Base-by-base conservation (phyloP, 2,888 invertebrate species). In the Papilio protenor region DNA sequence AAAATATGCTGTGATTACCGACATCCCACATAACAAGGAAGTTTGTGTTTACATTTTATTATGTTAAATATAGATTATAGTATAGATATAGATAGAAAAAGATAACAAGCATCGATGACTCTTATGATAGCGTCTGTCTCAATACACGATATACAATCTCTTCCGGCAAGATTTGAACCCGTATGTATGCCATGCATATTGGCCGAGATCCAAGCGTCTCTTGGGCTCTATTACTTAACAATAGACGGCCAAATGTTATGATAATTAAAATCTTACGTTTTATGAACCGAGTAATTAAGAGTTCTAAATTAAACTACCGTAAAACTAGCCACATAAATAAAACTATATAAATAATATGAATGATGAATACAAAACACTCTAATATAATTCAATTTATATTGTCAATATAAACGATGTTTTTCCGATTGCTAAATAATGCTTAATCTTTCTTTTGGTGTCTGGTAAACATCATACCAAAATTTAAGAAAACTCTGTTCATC, bases 241-340 rank as follows among this genome's bases (percentile, higher is more conserved):
- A 77, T 77, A 66, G 73, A 40, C 55, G 61, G 45, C 23, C 45
- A 66, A 77, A 66, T 77, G 66, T 77, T 72, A 64, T 61, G 66
- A 77, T 77, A 73, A 66, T 77, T 55, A 77, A 77, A 64, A 57
- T 23, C 47, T n/a, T 27, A 45, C 57, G 57, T 73, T 77, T 77
- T 66, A 73, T 73, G 55, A 21, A 23, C 40, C 66, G 23, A 45
- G 40, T 64, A 73, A 77, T 73, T 77, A 77, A 66, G 2, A 45
- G 23, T 45, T n/a, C 64, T 1, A 18, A 64, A 64, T 1, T 66
- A 18, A 64, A 64, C 0, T 66, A 40, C 16, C 45, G n/a, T 33
- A 45, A 21, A 61, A 61, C n/a, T 12, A 45, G 45, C 3, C n/a
- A 66, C 8, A 16, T 45, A 69, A 45, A 69, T 45, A 45, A 27